Percentiles rank a stretch among this genome's conserved stretches.
Conservation (phyloP, 2,113 vertebrate species). For the Boulengeromyrus knoepffleri region DNA sequence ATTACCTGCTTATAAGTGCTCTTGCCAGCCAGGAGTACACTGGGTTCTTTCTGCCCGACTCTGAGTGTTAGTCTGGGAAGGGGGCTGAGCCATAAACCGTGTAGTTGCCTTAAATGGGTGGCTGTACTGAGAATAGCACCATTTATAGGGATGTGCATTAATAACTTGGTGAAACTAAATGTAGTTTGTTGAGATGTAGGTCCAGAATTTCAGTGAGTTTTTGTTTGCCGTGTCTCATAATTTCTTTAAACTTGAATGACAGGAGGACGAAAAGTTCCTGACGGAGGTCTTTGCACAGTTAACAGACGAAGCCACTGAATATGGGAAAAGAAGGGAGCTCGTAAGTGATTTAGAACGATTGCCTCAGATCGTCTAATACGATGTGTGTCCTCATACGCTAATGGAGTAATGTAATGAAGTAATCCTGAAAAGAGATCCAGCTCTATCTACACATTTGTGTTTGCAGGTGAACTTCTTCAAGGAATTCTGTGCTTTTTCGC, state of each 20-base stretch:
- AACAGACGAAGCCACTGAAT: conserved; percentile 93
- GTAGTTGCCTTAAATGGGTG: not conserved
- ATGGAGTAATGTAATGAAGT: not conserved
- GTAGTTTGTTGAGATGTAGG: not conserved
- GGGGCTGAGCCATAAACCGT: not conserved
- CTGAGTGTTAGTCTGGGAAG: not conserved
- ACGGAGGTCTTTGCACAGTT: conserved; percentile 98
- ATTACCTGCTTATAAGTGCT: not conserved
- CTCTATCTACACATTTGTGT: not conserved
- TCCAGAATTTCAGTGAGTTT: not conserved
- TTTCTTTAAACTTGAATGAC: conserved; percentile 14
- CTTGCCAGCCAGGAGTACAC: not conserved
- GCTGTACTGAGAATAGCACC: not conserved
- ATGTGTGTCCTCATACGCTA: not conserved
- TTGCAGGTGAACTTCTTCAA: conserved; percentile 96
- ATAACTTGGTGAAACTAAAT: not conserved
- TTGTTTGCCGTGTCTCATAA: not conserved
- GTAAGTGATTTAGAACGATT: conserved; percentile 52
- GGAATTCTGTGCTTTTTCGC: conserved; percentile 97
- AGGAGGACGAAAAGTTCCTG: conserved; percentile 98
- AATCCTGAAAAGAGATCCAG: not conserved
- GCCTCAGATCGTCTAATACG: not conserved
- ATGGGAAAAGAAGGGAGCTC: conserved; percentile 89
- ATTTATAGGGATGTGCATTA: not conserved
- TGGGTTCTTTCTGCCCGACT: not conserved